phyloP scores from a whole-genome alignment of 2,797 vertebrate species.

The Lates japonicus region DNA sequence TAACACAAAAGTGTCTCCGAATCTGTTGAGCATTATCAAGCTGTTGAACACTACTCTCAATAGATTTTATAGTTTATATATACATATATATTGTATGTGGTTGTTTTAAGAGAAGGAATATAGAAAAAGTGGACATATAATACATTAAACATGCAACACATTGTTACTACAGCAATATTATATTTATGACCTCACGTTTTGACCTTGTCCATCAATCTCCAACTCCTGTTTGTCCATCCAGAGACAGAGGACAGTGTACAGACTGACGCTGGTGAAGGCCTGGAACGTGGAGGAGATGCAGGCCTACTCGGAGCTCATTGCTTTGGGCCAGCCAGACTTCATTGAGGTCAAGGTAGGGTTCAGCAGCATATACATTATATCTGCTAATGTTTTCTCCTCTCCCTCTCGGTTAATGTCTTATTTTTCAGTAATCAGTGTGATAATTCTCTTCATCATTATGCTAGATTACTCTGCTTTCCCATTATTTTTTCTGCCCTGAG shows the following conservation, averaged over 20 bases:
- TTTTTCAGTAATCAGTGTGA: neutral
- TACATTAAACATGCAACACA: neutral
- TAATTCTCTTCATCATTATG: neutral
- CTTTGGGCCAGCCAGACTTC: constrained; percentile 93
- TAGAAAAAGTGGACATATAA: neutral
- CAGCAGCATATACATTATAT: neutral
- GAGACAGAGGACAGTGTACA: constrained; percentile 95
- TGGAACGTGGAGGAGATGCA: constrained; percentile 97
- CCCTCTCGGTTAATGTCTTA: neutral
- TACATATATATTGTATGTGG: neutral
- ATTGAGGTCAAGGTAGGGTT: constrained; percentile 94
- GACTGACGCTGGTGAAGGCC: constrained; percentile 94
- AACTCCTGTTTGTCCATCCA: constrained; percentile 67
- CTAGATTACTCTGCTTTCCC: neutral
- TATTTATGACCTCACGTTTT: neutral
- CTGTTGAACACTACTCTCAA: too few relatives aligned
- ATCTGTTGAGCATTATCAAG: neutral
- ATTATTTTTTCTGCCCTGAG: neutral
- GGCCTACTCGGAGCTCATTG: constrained; percentile 92
- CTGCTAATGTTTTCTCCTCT: neutral
- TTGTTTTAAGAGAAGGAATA: neutral
- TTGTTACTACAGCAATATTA: neutral
- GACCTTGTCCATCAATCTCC: neutral
- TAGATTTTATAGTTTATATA: neutral
- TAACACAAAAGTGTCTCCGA: neutral